Evolutionary conservation across 1,140 invertebrate species (phyloP).

Genomic region (Hylaeus volcanicus): DNA sequence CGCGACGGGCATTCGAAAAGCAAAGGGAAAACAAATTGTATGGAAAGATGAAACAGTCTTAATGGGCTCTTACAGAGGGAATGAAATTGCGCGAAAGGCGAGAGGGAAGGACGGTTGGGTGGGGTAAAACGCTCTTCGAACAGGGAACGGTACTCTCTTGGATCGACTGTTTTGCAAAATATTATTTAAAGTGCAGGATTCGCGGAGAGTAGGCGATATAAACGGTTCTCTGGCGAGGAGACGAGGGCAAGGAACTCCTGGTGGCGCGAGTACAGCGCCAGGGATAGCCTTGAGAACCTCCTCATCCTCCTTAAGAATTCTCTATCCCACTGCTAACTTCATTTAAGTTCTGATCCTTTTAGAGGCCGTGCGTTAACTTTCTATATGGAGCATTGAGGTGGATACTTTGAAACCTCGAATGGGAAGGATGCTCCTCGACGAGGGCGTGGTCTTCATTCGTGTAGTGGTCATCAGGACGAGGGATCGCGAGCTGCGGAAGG

Average conservation of each 20-base stretch:
- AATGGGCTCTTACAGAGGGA: constrained; percentile 53
- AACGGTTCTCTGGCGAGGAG: not conserved
- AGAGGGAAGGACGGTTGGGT: not conserved
- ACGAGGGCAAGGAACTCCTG: not conserved
- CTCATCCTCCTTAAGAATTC: constrained; percentile 40
- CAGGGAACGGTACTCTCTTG: not conserved
- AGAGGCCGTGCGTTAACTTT: constrained; percentile 64
- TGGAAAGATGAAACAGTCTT: constrained; percentile 63
- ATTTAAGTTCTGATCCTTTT: constrained; percentile 73
- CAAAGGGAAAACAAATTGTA: constrained; percentile 62
- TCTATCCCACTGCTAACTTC: constrained; percentile 67
- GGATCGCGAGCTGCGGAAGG: not conserved
- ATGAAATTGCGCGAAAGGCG: constrained; percentile 47
- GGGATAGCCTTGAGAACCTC: not conserved
- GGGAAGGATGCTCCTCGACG: constrained; percentile 7
- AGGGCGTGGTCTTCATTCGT: constrained; percentile 29
- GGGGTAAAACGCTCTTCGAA: constrained; percentile 33
- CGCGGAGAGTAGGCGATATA: constrained; percentile 23
- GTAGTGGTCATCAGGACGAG: not conserved
- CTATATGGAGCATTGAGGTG: constrained; percentile 67
- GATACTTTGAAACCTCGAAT: constrained; percentile 53
- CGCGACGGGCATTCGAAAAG: constrained; percentile 40
- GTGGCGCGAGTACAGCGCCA: constrained; percentile 35
- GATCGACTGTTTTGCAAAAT: constrained; percentile 58
- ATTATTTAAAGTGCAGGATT: constrained; percentile 54